These are phyloP conservation scores for Drosophila baimaii DNA, from an alignment of 1,140 invertebrate genomes.

Conservation along the genomic window DNA sequence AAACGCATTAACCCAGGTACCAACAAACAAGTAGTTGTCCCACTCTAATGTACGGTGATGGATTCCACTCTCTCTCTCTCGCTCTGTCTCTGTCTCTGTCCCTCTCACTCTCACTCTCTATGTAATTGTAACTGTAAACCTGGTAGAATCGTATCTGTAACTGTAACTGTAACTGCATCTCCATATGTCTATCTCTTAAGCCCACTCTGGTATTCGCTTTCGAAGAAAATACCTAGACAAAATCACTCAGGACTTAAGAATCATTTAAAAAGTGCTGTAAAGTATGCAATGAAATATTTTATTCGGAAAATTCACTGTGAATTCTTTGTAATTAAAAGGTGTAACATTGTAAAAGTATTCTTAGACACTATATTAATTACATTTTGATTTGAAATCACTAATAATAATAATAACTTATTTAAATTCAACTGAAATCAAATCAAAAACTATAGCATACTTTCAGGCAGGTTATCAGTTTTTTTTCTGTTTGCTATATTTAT, in stretches of 20 bases:
- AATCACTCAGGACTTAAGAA: neutral
- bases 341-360: too few relatives aligned
- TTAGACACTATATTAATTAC: too few relatives aligned
- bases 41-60: constrained; percentile 27
- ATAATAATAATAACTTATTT: too few relatives aligned
- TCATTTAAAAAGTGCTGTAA: neutral
- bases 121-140: neutral
- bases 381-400: too few relatives aligned
- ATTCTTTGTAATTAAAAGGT: neutral
- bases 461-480: too few relatives aligned
- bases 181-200: neutral
- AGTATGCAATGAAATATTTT: neutral
- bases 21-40: constrained; percentile 22
- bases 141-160: neutral
- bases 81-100: neutral
- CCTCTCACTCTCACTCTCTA: neutral
- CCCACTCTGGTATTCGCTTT: constrained; percentile 2
- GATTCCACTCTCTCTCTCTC: neutral
- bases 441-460: too few relatives aligned
- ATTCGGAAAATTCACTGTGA: neutral
- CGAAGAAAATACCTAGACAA: neutral
- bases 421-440: too few relatives aligned
- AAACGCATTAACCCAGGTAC: constrained; percentile 53
- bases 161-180: neutral
- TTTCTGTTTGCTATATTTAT: too few relatives aligned